These are phyloP conservation scores for Aelia acuminata DNA, from an alignment of 2,888 invertebrate genomes.

Conservation along the genomic window DNA sequence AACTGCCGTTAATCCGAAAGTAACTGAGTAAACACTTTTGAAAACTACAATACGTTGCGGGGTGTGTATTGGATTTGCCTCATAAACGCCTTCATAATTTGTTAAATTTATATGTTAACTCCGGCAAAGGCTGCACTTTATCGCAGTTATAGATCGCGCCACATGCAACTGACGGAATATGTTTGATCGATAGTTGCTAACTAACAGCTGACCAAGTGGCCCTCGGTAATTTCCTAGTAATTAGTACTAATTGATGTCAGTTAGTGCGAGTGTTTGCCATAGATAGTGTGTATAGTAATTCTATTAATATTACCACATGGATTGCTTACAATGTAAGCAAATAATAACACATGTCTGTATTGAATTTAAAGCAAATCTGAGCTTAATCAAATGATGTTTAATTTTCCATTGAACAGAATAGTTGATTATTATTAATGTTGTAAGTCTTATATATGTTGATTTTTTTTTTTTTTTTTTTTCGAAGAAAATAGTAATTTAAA, in stretches of 20 bases:
- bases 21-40: constrained; percentile 3
- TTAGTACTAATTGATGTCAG: background rate
- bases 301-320: background rate
- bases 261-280: background rate
- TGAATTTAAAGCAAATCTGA: too few species aligned
- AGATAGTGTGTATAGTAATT: background rate
- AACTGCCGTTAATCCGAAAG: background rate
- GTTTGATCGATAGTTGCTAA: constrained; percentile 4
- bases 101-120: constrained; percentile 40
- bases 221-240: background rate
- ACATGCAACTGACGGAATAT: background rate
- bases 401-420: too few species aligned
- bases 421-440: too few species aligned
- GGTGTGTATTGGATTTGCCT: constrained; percentile 24
- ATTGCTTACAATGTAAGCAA: background rate
- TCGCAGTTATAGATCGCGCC: background rate
- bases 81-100: constrained; percentile 43
- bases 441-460: too few species aligned
- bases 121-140: background rate
- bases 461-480: too few species aligned
- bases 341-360: too few species aligned
- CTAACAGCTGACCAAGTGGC: background rate
- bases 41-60: background rate
- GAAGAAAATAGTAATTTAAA: too few species aligned
- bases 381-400: too few species aligned